Percentiles rank a stretch among this genome's conserved stretches.
phyloP scores from a whole-genome alignment of 2,113 vertebrate genomes.

The Hippolais icterina region DNA sequence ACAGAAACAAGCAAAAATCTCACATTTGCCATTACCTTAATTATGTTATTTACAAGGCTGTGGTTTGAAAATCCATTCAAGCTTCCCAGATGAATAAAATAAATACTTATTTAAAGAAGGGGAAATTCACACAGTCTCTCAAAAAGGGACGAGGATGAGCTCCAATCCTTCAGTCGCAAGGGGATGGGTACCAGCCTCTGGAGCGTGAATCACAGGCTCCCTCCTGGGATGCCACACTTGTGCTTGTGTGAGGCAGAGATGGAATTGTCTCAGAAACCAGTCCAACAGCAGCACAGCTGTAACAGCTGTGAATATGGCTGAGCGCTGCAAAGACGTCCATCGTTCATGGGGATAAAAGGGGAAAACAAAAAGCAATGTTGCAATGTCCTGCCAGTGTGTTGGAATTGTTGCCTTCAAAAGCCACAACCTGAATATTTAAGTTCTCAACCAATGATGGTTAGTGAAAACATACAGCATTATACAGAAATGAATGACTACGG shows the following conservation, averaged over 20 bases:
- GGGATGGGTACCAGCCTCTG: neutral
- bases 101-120: neutral
- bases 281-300: neutral
- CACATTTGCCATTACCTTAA: neutral
- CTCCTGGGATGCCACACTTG: neutral
- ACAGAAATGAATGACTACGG: neutral
- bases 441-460: neutral
- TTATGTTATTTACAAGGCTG: neutral
- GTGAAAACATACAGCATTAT: neutral
- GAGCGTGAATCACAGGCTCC: neutral
- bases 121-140: neutral
- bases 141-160: neutral
- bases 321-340: neutral
- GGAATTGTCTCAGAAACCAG: neutral
- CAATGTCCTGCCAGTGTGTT: neutral
- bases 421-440: neutral
- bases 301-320: neutral
- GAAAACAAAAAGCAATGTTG: neutral
- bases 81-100: neutral
- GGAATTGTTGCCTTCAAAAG: neutral
- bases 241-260: neutral
- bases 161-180: neutral
- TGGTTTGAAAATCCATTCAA: neutral
- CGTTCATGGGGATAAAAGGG: neutral
- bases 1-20: slow-evolving; percentile 10